Percentiles rank a stretch among this genome's conserved stretches.
Evolutionary conservation across 1,140 invertebrate species (phyloP).

Genomic region (Drosophila sulfurigaster): DNA sequence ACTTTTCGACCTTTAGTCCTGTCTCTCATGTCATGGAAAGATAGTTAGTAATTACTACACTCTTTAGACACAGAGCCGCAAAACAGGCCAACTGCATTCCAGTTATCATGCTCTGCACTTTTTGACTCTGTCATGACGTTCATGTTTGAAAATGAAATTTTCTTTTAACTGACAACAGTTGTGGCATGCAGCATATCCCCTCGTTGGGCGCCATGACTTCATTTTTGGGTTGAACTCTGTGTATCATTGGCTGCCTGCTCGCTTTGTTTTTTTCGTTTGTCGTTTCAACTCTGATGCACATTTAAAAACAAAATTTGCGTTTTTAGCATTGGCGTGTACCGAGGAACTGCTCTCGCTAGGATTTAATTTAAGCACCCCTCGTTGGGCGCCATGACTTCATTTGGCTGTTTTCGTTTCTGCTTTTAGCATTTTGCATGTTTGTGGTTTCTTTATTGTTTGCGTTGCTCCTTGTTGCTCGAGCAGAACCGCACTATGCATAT

Average conservation of each 20-base stretch:
- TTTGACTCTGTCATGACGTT: slow-evolving; percentile 7
- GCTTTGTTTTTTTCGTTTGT: neutral
- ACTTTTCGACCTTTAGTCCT: slow-evolving; percentile 1
- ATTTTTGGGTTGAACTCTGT: neutral
- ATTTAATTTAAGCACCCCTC: slow-evolving; percentile 37
- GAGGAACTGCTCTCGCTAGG: neutral
- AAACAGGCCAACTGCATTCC: slow-evolving; percentile 23
- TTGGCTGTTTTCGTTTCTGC: slow-evolving; percentile 19
- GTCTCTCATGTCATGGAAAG: slow-evolving; percentile 23
- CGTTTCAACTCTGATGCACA: slow-evolving; percentile 1
- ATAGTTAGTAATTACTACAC: slow-evolving; percentile 21
- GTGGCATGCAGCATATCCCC: slow-evolving; percentile 2
- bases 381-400: slow-evolving; percentile 55
- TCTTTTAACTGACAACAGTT: slow-evolving; percentile 15
- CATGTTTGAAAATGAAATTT: slow-evolving; percentile 22
- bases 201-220: slow-evolving; percentile 42
- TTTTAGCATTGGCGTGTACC: slow-evolving; percentile 12
- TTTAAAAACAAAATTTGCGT: slow-evolving; percentile 8
- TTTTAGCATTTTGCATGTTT: slow-evolving; percentile 53
- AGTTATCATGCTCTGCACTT: neutral
- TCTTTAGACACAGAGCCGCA: neutral
- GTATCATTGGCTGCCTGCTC: neutral
- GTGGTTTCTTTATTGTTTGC: slow-evolving; percentile 44
- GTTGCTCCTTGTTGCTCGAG: slow-evolving; percentile 30
- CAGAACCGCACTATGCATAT: slow-evolving; percentile 42